Base-by-base conservation (phyloP, 2,797 vertebrate species). In the Nasua narica region DNA sequence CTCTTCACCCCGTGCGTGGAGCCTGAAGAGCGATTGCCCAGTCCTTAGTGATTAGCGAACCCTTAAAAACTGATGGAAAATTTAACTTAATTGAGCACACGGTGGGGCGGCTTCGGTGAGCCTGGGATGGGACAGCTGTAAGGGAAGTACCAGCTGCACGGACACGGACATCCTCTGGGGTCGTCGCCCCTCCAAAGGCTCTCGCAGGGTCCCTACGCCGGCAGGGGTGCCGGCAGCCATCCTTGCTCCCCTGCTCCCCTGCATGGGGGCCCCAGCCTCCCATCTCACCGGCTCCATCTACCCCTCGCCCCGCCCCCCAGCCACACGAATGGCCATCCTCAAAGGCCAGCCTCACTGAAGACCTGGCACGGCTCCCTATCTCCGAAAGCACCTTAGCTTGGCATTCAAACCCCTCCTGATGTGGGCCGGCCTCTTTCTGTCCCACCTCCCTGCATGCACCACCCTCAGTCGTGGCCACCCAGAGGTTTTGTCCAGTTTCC, bases 71-170 rank as follows among this genome's bases (percentile, higher is more conserved):
- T 16, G 81, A 84, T 4, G 40, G 72, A 29, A 62, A 77, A 15
- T 78, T 96, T 86, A 88, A 72, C 78, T 96, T 93, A 96, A 91
- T 65, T 67, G 72, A 6, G 67, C 27, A 29, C 16, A 6, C 23
- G 81, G 19, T 21, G 70, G 56, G 6, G 19, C 1, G 18, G 4
- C 32, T 78, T 67, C n/a, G 54, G 62, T 2, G 21, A 79, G 50
- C 23, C 50, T 13, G 25, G 1, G 52, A 54, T 25, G 12, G 29
- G 37, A 62, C 37, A 46, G 14, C 37, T 62, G 4, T 27, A 58
- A 95, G 82, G 72, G 29, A 79, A 82, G 27, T 12, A 27, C 29
- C 50, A 29, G 35, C 23, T 32, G 13, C 13, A 23, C 1, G 9
- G 15, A 18, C 72, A 3, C 0, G 13, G 52, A 32, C 8, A 18